These are phyloP conservation scores for Nicator chloris DNA, from an alignment of 2,113 vertebrate species.

Conservation along the genomic window DNA sequence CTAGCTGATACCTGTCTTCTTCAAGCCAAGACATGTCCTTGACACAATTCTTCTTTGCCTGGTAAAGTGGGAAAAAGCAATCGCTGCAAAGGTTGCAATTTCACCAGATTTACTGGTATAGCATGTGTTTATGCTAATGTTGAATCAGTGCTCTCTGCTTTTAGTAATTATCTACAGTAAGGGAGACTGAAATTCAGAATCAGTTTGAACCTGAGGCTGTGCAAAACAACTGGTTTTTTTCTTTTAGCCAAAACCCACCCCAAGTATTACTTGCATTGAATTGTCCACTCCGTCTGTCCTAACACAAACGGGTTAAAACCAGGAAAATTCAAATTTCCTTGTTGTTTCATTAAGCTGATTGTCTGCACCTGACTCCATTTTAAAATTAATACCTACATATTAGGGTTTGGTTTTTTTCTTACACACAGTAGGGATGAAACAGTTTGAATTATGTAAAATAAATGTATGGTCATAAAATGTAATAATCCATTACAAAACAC, in stretches of 20 bases:
- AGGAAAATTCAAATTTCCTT: neutral
- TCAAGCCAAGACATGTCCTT: too few relatives aligned
- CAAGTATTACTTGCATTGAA: neutral
- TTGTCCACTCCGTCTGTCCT: neutral
- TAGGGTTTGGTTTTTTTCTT: neutral
- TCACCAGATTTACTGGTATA: neutral
- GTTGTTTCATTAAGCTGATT: neutral
- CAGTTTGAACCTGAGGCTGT: neutral
- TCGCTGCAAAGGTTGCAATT: neutral
- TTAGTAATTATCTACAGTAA: neutral
- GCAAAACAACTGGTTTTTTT: neutral
- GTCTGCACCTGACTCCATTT: neutral
- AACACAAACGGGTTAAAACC: neutral
- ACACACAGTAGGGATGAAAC: neutral
- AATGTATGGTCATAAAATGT: conserved; percentile 37
- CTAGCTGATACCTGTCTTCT: too few relatives aligned
- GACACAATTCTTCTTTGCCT: neutral
- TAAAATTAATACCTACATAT: neutral
- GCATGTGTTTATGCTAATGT: neutral
- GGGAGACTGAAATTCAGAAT: neutral
- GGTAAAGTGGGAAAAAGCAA: neutral
- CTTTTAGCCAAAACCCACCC: neutral
- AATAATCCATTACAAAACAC: conserved; percentile 47
- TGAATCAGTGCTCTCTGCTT: neutral
- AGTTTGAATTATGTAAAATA: conserved; percentile 23